These are phyloP conservation scores for Willisornis vidua DNA, from an alignment of 2,113 vertebrate genomes.

Conservation along the genomic window DNA sequence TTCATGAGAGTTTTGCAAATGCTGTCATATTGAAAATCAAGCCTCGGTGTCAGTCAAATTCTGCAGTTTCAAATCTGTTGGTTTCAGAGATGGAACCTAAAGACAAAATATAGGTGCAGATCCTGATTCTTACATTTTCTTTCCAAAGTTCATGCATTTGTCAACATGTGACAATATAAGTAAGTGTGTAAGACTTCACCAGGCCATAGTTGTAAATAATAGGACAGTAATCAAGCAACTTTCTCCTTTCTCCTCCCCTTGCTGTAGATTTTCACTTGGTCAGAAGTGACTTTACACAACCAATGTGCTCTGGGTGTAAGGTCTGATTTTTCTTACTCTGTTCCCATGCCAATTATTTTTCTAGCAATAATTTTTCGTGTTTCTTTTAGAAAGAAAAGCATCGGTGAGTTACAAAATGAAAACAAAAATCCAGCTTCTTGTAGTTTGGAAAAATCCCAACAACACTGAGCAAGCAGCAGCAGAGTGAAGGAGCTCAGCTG, in stretches of 20 bases:
- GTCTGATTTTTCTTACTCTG: background rate
- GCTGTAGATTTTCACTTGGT: background rate
- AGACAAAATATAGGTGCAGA: background rate
- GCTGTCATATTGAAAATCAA: background rate
- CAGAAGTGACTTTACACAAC: background rate
- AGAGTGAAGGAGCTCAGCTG: background rate
- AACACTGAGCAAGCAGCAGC: background rate
- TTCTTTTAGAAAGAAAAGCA: background rate
- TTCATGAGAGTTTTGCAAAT: background rate
- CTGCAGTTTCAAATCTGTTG: background rate
- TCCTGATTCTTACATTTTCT: background rate
- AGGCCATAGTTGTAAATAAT: background rate
- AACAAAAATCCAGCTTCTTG: background rate
- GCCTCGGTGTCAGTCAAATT: background rate
- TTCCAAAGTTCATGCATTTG: background rate
- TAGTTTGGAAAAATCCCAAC: background rate
- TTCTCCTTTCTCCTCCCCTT: background rate
- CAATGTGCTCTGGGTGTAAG: background rate
- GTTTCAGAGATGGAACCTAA: background rate
- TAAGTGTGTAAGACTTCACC: background rate
- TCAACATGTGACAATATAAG: background rate
- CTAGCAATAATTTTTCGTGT: background rate
- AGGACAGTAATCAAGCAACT: background rate
- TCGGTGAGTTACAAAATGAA: background rate
- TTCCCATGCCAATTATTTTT: background rate